Evolutionary conservation across 2,113 vertebrate genomes (phyloP), one percentile per base, ranked within the genome.

Genomic region (Cephalopholis sonnerati): DNA sequence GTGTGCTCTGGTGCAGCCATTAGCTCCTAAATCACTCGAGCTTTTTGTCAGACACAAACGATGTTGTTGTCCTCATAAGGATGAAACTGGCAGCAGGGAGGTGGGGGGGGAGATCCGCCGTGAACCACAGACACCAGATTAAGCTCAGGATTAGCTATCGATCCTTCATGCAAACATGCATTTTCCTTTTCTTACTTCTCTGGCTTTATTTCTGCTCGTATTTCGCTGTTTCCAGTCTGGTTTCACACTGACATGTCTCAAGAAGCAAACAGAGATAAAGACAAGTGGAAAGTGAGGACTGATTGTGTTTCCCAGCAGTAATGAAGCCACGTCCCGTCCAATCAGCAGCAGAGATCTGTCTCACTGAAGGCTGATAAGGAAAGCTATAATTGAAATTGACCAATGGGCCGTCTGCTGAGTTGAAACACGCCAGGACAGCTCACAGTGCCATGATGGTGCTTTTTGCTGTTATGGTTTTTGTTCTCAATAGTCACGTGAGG

Each of bases 331-430:
- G 12, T 74, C 72, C 64, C 7, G 46, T 84, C 84, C 84, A 81
- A 74, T 85, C 79, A 76, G 66, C 72, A 48, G 77, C 57, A 36
- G 27, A 16, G 54, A 69, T 25, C 66, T 0, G 11, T 39, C 58
- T 57, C 79, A 32, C 70, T 16, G 36, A 18, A 10, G 53, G 71
- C 71, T 80, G 84, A 90, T 81, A 79, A 81, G 50, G 46, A 68
- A 62, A 44, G 50, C 70, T 16, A 51, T 84, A 86, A 89, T 89
- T 87, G 85, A 79, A 82, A 91, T 85, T 88, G 90, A 87, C 84
- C 82, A 72, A 83, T 85, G 15, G 66, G 61, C 57, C 3, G 15
- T 41, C 41, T 54, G 74, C 32, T 24, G 13, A 6, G 18, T 25
- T 79, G 17, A 58, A 68, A 46, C 25, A 25, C 11, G 44, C 7